These are phyloP conservation scores for Synanthedon vespiformis DNA, from an alignment of 2,888 invertebrate genomes.

Conservation along the genomic window DNA sequence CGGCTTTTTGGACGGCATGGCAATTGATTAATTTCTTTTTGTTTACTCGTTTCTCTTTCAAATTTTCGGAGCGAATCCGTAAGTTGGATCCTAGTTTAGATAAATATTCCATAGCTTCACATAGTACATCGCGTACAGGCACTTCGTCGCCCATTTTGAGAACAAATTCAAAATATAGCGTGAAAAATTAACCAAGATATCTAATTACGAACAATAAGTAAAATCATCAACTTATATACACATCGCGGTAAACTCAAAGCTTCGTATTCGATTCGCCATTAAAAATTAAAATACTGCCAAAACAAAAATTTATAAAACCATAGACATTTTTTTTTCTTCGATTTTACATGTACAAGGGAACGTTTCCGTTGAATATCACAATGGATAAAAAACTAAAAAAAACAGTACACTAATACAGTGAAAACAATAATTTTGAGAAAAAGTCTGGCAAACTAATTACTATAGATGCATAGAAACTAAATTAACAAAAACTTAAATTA, in stretches of 20 bases:
- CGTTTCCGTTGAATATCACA: slow-evolving; percentile 13
- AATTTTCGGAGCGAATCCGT: slow-evolving; percentile 41
- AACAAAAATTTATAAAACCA: slow-evolving; percentile 35
- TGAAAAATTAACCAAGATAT: too few relatives aligned
- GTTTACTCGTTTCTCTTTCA: slow-evolving; percentile 45
- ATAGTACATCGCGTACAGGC: slow-evolving; percentile 46
- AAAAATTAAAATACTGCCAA: slow-evolving; percentile 6
- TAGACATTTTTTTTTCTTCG: slow-evolving; percentile 27
- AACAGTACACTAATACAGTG: too few relatives aligned
- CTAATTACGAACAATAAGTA: too few relatives aligned
- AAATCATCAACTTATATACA: too few relatives aligned
- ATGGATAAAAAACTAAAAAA: too few relatives aligned
- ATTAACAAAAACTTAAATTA: too few relatives aligned
- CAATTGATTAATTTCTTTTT: slow-evolving; percentile 44
- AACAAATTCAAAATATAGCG: not conserved
- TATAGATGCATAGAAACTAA: too few relatives aligned
- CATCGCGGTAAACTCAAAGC: too few relatives aligned
- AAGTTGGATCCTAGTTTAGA: slow-evolving; percentile 57
- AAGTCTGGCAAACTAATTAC: too few relatives aligned
- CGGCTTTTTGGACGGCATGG: slow-evolving; percentile 53
- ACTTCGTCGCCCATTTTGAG: slow-evolving; percentile 49
- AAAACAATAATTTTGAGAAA: too few relatives aligned
- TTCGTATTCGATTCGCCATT: too few relatives aligned
- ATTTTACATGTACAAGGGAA: slow-evolving; percentile 33
- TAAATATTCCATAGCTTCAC: slow-evolving; percentile 58